Base-by-base conservation (phyloP, 2,797 vertebrate species). In the Otolemur crassicaudatus region DNA sequence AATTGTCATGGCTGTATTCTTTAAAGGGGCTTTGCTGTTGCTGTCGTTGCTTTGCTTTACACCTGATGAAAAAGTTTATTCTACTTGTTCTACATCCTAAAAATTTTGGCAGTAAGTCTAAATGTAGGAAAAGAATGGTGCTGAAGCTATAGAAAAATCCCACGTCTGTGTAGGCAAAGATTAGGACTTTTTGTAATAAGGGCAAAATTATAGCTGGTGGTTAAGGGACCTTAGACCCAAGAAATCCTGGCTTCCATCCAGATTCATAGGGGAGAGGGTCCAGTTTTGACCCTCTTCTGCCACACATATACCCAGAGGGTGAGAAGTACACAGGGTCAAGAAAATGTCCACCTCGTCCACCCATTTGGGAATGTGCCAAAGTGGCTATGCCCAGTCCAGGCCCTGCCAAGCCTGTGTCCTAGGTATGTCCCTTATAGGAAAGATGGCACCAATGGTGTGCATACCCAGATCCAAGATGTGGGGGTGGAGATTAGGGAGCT, bases 261-360 rank as follows among this genome's bases (percentile, higher is more conserved):
- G 56, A 25, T 6, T 58, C 27, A 27, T 11, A 40, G 9, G 12
- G 12, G 5, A 93, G 3, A 61, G 23, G 2, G 31, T 27, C 6
- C 22, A 43, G 61, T 5, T 46, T n/a, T 60, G 25, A 72, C 11
- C 29, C 2, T 16, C 25, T 63, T 88, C 12, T 63, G 23, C 69
- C 13, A 72, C 1, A 37, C 0, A 0, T 13, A 3, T 49, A n/a
- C 14, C 58, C 4, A 58, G 5, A 5, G 60, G 8, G 23, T 29
- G 12, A 49, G 29, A 60, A 10, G 23, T 56, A 20, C 49, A 58
- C 1, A 60, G 1, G 20, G 29, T 63, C 12, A 65, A 8, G 3
- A 16, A 13, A 67, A 76, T 3, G 43, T 0, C 2, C 27, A 53
- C 1, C 1, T 61, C 9, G 7, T 69, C 19, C 29, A 56, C 22